Base-by-base conservation (phyloP, 2,113 vertebrate genomes). In the Cacatua alba region DNA sequence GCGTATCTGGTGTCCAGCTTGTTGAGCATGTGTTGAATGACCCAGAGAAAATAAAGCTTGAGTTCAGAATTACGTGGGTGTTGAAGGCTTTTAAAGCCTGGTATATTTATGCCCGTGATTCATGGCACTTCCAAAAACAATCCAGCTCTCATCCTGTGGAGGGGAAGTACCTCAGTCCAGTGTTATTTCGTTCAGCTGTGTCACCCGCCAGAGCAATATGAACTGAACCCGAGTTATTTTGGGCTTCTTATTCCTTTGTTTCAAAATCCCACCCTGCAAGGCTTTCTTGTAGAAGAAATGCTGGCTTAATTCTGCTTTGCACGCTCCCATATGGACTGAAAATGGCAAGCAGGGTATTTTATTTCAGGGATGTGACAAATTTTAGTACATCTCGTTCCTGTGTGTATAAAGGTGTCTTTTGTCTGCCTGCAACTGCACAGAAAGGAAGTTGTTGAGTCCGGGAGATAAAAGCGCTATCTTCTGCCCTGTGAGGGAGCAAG, bases 401-500 rank as follows among this genome's bases (percentile, higher is more conserved):
- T 33, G 49, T 19, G 51, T 16, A 67, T 64, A 84, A 46, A 96
- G 57, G 74, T 94, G 86, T 80, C 77, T 94, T 86, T 90, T 92
- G 86, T 90, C 83, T 10, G 44, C 53, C 53, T 87, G 71, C 48
- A 62, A 6, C 75, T 3, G 3, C 62, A 7, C 20, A 86, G 93
- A 86, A 96, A 96, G 95, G 95, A 96, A 96, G 91, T 69, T 94
- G 59, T 95, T 93, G 86, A 95, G 77, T 74, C 35, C 72, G 41
- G 65, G 74, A 94, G 92, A 89, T 87, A 92, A 90, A 90, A 82
- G 39, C 4, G 6, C 26, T 55, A 23, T 79, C 72, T 70, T 49
- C 33, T 86, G 35, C 37, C 24, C 13, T 85, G 13, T 2, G 3
- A 4, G 4, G 60, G 57, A 51, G 26, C 39, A 52, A 72, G 76